Base-by-base conservation (phyloP, 2,113 vertebrate genomes). In the Sylvilagus bachmani region DNA sequence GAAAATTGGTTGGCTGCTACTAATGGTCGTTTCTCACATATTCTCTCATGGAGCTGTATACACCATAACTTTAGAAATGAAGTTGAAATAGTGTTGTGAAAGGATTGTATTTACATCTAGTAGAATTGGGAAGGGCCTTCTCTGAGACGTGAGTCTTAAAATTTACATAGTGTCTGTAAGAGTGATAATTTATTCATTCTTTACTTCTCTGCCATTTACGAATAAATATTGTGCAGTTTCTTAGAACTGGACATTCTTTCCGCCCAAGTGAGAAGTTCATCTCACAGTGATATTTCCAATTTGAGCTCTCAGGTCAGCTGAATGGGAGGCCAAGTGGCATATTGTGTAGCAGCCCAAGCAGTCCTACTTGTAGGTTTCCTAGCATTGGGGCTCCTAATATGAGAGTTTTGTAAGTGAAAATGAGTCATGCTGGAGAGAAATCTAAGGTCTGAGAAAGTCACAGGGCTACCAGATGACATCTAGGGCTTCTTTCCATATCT, bases 121-220 rank as follows among this genome's bases (percentile, higher is more conserved):
- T 24, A n/a, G 67, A 67, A 70, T 67, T 91, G 29, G 75, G 62
- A 77, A 90, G 29, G 6, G 24, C 53, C 25, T 85, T 24, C 49
- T 93, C 22, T 29, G 61, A 44, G 73, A 58, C 31, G 17, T 0
- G 11, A 33, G 17, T 66, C 33, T 51, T 69, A 67, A 62, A 19
- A 81, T 81, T 61, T 78, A 38, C 24, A 2, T 53, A 21, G 6
- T 55, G 0, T 79, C 61, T 51, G 87, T 75, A 61, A 84, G 78
- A 81, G 44, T 24, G 27, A 38, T 79, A 77, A 53, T 90, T 77
- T 31, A 25, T 93, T 93, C 77, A 85, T 85, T 92, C 19, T 75
- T 73, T 3, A 79, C 14, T 3, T n/a, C 33, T 25, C 2, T 62
- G 10, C 9, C 51, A 85, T 77, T 85, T 77, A 24, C 29, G 77